These are phyloP conservation scores for Reinhardtius hippoglossoides DNA, from an alignment of 2,113 vertebrate species.

Conservation along the genomic window DNA sequence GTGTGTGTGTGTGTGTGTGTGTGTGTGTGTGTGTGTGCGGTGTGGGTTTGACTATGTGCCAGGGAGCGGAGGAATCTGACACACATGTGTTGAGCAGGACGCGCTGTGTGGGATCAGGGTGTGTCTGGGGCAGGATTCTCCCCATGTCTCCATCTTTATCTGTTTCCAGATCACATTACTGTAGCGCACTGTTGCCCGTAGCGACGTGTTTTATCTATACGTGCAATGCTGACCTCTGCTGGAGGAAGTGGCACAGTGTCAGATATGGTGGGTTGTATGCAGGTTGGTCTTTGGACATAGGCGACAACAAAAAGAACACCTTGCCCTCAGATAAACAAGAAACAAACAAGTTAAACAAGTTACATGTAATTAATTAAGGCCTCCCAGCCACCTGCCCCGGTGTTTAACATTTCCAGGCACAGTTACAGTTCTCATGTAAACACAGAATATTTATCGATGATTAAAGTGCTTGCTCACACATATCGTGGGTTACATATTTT, in stretches of 20 bases:
- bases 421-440: not conserved
- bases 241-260: slow-evolving; percentile 43
- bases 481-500: slow-evolving; percentile 16
- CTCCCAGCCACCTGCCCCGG: not conserved
- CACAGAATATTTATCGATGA: not conserved
- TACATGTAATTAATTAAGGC: not conserved
- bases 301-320: not conserved
- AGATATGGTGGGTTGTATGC: not conserved
- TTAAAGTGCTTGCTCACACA: not conserved
- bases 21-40: too few species aligned
- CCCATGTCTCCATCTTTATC: slow-evolving; percentile 62
- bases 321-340: not conserved
- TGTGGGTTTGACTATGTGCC: slow-evolving; percentile 12
- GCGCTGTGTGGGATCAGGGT: slow-evolving; percentile 56
- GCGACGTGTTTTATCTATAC: slow-evolving; percentile 39
- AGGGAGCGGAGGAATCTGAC: slow-evolving; percentile 55
- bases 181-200: slow-evolving; percentile 8
- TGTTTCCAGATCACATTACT: slow-evolving; percentile 63
- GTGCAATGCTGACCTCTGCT: slow-evolving; percentile 71
- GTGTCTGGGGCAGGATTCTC: slow-evolving; percentile 69
- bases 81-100: slow-evolving; percentile 50
- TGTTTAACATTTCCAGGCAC: not conserved
- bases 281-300: not conserved
- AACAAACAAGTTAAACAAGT: not conserved
- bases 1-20: slow-evolving; percentile 7